Percentiles rank a stretch among this genome's conserved stretches.
Conservation (phyloP, 1,140 invertebrate species). For the Fragariocoptes setiger region DNA sequence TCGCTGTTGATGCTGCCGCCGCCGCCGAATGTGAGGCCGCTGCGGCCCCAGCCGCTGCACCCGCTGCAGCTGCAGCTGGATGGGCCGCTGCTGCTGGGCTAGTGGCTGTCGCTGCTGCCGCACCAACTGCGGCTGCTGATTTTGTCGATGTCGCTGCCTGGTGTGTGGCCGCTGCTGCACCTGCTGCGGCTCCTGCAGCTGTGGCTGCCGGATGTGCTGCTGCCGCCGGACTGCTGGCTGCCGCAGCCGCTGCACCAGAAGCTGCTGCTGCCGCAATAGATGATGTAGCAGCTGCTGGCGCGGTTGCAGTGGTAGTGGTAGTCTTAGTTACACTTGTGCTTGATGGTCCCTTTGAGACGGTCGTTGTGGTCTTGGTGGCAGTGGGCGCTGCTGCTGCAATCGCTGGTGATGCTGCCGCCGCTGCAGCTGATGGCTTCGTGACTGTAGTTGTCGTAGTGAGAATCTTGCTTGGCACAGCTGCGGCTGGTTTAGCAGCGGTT, state of each 20-base stretch:
- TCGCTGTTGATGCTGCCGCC: too few relatives aligned
- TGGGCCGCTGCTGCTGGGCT: neutral
- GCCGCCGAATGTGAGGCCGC: neutral
- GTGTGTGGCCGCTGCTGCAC: neutral
- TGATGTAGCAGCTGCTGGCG: neutral
- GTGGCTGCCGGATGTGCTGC: neutral
- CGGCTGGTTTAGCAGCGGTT: too few relatives aligned
- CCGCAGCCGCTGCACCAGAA: neutral
- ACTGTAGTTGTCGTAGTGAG: too few relatives aligned
- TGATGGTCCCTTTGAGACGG: too few relatives aligned
- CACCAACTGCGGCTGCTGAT: too few relatives aligned
- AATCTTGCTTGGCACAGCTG: too few relatives aligned
- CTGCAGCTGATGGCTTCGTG: too few relatives aligned
- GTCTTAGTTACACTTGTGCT: too few relatives aligned
- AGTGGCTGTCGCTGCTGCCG: neutral
- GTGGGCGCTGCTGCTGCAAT: too few relatives aligned
- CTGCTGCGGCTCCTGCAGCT: neutral
- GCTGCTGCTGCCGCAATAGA: neutral
- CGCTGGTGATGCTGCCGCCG: too few relatives aligned
- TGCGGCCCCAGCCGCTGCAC: neutral
- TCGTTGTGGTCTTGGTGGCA: too few relatives aligned
- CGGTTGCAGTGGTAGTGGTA: slow-evolving; percentile 19
- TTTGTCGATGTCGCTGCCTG: neutral
- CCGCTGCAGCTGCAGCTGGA: neutral
- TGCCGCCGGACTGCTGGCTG: neutral